These are phyloP conservation scores for Procavia capensis DNA, from an alignment of 2,113 vertebrate genomes.

Conservation along the genomic window DNA sequence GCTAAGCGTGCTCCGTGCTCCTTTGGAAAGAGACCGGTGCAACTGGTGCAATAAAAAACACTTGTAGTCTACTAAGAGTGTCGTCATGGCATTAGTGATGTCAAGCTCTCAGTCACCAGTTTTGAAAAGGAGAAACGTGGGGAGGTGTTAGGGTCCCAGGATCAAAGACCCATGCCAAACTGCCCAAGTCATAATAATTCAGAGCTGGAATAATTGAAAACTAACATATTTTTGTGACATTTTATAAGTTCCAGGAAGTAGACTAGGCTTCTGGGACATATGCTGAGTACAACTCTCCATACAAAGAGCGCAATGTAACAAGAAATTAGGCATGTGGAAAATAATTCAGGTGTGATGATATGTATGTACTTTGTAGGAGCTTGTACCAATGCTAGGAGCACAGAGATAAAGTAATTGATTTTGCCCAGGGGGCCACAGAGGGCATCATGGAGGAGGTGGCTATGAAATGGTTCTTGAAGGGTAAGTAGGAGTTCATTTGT, in stretches of 20 bases:
- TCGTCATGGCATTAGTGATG: too few species aligned
- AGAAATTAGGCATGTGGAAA: not conserved
- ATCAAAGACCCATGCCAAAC: fast-evolving
- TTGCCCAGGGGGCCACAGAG: not conserved
- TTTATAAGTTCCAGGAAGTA: not conserved
- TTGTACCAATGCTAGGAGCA: not conserved
- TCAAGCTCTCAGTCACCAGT: too few species aligned
- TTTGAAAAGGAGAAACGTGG: too few species aligned
- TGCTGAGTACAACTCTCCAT: not conserved
- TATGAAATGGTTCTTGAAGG: not conserved
- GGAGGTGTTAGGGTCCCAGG: too few species aligned
- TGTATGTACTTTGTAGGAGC: too few species aligned
- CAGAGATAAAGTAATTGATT: not conserved
- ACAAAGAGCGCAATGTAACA: not conserved
- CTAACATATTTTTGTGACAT: not conserved
- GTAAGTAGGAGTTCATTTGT: not conserved
- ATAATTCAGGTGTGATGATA: not conserved
- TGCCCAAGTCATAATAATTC: too few species aligned
- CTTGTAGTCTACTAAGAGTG: too few species aligned
- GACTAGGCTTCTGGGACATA: not conserved
- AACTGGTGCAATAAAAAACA: too few species aligned
- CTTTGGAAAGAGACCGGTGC: too few species aligned
- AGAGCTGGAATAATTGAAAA: not conserved
- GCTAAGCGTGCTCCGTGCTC: too few species aligned
- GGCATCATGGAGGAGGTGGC: not conserved